Base-by-base conservation (phyloP, 2,797 vertebrate genomes). In the Paratrypauchen microcephalus region DNA sequence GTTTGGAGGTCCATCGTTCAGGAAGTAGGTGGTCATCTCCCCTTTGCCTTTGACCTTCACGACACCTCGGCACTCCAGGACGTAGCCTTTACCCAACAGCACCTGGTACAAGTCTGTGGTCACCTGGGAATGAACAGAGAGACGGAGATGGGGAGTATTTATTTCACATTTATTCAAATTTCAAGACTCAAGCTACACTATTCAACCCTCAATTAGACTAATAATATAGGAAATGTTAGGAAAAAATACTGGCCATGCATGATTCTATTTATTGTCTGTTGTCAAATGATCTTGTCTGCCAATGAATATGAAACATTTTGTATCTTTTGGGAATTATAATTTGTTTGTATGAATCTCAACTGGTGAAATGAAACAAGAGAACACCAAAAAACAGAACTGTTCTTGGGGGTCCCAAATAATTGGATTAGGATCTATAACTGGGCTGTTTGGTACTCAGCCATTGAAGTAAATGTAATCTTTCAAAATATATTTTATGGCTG, bases 41-140 rank as follows among this genome's bases (percentile, higher is more conserved):
- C 97, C 97, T 89, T 98, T 98, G 75, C 97, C 97, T 88, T 98
- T 98, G 80, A 98, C 97, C 85, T 98, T 98, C 39, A 97, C 93
- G 59, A 97, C 93, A 5, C 96, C 97, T 4, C 97, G 95, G 70
- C 93, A 96, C 89, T 98, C 96, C 91, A 97, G 83, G 84, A 92
- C 92, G 69, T 98, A 98, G 72, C 95, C 96, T 93, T 96, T 98
- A 89, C 80, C 89, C 13, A 89, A 90, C 81, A 98, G 93, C 88
- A 97, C 95, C 91, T 96, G 96, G 92, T 96, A 88, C 78, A 98
- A 91, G 88, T 98, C 97, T 26, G 96, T 95, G 23, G 96, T 98
- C 89, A 97, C 97, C 97, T 98, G 84, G 18, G 23, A 55, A 69
- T 15, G 32, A 13, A 71, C 63, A 0, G 28, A 55, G 18, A 68